Evolutionary conservation across 2,888 invertebrate genomes (phyloP), one percentile per base, ranked within the genome.

Genomic region (Daptonema setosum): DNA sequence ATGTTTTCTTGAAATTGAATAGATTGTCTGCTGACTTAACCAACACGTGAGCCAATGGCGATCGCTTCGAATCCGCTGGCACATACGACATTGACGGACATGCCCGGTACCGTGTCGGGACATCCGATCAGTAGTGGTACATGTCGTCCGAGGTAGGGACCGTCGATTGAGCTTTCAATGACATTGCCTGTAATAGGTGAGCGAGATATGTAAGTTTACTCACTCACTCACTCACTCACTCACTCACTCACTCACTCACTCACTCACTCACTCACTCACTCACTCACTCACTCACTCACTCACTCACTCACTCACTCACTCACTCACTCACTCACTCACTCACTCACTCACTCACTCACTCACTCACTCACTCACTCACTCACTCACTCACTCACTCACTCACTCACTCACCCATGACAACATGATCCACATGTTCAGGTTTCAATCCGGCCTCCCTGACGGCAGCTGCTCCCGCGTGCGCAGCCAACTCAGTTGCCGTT

Each of bases 51-150:
- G 56, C 83, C 85, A 75, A 81, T 87, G n/a, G 90, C 80, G 59
- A 97, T 77, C 0, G 95, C 80, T 71, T 97, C 95, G 74, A 97
- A 97, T 1, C 95, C 95, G 30, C 91, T 91, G 22, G 95, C 97
- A 72, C 97, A 97, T 24, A 97, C 77, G 60, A 95, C 77, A 76
- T 95, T 97, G 53, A 97, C 79, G 54, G 82, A 81, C 1, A 87
- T 75, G 0, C 86, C 88, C 1, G 91, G 90, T 59, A 76, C 80
- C 51, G 85, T 83, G 62, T 82, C 73, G 8, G 90, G 87, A 56
- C 95, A 80, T 52, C 90, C 91, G 61, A 80, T 79, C 64, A 82
- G 79, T 22, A 97, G 77, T 0, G 81, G 79, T 20, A 83, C 82
- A 72, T 95, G 93, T 11, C 95, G 80, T 0, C 93, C 80, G 57